Conservation (phyloP, 2,888 invertebrate genomes). For the Uropetala carovei region DNA sequence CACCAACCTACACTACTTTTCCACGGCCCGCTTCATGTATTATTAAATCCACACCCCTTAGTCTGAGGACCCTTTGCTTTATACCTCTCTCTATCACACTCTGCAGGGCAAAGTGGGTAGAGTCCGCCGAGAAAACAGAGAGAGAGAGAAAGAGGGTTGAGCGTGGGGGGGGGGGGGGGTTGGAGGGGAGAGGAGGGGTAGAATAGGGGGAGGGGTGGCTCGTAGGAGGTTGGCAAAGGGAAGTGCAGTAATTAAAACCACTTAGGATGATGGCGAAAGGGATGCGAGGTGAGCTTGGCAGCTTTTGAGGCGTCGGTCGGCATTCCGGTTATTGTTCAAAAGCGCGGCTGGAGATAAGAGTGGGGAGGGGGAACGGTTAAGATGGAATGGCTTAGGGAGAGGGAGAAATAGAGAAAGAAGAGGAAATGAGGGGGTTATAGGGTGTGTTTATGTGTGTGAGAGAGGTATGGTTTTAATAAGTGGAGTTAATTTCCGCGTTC, state of each 20-base stretch:
- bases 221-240: conserved; percentile 11
- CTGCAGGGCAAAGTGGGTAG: too few relatives aligned
- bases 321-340: conserved; percentile 6
- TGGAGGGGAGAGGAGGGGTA: background rate
- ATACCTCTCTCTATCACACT: too few relatives aligned
- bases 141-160: too few relatives aligned
- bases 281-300: background rate
- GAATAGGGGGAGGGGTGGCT: background rate
- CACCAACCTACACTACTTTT: background rate
- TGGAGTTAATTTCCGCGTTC: too few relatives aligned
- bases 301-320: background rate
- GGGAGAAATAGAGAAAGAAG: too few relatives aligned
- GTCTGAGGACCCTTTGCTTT: too few relatives aligned
- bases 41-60: background rate
- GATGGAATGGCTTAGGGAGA: too few relatives aligned
- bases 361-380: too few relatives aligned
- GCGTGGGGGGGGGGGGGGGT: background rate
- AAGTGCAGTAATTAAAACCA: conserved; percentile 17
- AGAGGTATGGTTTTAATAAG: too few relatives aligned
- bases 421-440: too few relatives aligned
- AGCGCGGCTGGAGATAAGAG: background rate
- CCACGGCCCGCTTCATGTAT: conserved; percentile 3
- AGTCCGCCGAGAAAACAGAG: too few relatives aligned
- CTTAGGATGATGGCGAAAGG: background rate
- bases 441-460: too few relatives aligned